Conservation (phyloP, 1,140 invertebrate species). For the Thaumatotibia leucotreta region DNA sequence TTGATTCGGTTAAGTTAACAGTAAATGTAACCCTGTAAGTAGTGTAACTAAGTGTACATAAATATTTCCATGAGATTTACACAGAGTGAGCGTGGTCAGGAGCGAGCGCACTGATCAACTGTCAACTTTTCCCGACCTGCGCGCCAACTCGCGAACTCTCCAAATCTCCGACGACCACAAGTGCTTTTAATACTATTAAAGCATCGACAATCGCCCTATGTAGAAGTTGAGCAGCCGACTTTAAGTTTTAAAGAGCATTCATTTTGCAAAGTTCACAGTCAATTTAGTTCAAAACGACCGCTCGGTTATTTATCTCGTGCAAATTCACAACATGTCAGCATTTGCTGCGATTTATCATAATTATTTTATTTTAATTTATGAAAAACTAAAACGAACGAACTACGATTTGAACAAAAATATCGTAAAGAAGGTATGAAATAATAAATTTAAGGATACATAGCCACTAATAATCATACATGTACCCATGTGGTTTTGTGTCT, state of each 20-base stretch:
- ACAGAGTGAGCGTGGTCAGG: background rate
- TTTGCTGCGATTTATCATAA: background rate
- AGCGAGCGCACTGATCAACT: conserved; percentile 19
- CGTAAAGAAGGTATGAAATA: background rate
- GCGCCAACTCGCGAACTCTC: conserved; percentile 23
- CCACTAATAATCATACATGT: background rate
- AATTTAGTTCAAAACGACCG: background rate
- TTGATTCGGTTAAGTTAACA: no score
- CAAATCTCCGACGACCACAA: conserved; percentile 30
- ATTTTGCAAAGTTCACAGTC: background rate
- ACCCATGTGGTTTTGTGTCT: no score
- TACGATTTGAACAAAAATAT: background rate
- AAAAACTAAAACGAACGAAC: no score
- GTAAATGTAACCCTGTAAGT: no score
- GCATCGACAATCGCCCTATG: conserved; percentile 37
- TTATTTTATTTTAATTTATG: background rate
- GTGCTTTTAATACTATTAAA: conserved; percentile 30
- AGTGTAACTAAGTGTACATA: no score
- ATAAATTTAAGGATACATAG: background rate
- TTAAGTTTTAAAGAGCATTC: background rate
- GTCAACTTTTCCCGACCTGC: conserved; percentile 27
- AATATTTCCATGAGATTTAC: background rate
- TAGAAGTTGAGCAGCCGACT: conserved; percentile 6
- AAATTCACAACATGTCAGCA: background rate
- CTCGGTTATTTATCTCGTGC: background rate